Evolutionary conservation across 1,140 invertebrate species (phyloP).

Genomic region (Lepidurus packardi): DNA sequence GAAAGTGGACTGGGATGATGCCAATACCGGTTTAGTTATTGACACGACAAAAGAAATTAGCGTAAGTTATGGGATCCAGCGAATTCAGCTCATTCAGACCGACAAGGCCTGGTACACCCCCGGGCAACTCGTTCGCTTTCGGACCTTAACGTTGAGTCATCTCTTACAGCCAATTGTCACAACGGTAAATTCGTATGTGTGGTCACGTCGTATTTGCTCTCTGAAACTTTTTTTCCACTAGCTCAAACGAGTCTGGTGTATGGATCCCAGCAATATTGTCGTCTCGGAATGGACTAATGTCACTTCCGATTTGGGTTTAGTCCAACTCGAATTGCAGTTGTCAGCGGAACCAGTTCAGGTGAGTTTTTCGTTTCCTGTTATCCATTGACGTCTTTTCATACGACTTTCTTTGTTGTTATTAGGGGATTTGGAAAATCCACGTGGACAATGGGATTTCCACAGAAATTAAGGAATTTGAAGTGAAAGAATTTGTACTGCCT

Average conservation of each 20-base stretch:
- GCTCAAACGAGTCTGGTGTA: constrained; percentile 54
- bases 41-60: too few relatives aligned
- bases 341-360: constrained; percentile 52
- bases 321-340: constrained; percentile 50
- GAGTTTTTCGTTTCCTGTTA: constrained; percentile 32
- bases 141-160: too few relatives aligned
- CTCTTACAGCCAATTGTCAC: neutral
- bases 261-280: constrained; percentile 53
- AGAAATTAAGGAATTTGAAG: constrained; percentile 47
- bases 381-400: neutral
- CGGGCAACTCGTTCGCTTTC: too few relatives aligned
- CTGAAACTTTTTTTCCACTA: too few relatives aligned
- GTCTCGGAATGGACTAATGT: constrained; percentile 57
- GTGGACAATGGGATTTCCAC: constrained; percentile 43
- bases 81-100: too few relatives aligned
- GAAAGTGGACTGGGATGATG: too few relatives aligned
- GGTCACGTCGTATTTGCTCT: too few relatives aligned
- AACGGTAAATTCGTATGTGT: too few relatives aligned
- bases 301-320: constrained; percentile 49
- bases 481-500: constrained; percentile 58
- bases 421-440: constrained; percentile 56
- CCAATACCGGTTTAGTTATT: too few relatives aligned
- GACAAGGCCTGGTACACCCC: too few relatives aligned
- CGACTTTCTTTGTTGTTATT: constrained; percentile 24
- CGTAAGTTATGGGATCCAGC: too few relatives aligned